phyloP scores from a whole-genome alignment of 2,888 invertebrate species.

The Periphyllus acericola region DNA sequence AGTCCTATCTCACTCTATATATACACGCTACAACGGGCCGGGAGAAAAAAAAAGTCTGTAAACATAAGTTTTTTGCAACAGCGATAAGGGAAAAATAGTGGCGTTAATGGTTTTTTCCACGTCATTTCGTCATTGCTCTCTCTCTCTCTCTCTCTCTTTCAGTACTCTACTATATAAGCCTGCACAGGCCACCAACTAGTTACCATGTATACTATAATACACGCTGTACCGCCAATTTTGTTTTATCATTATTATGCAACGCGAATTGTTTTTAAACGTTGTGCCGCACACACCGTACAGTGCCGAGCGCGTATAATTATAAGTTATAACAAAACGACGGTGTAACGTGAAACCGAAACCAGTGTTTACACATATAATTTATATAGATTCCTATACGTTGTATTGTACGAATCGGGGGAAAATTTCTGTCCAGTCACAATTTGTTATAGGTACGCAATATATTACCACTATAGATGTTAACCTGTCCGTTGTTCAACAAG shows the following conservation, averaged over 20 bases:
- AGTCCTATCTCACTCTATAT: too few relatives aligned
- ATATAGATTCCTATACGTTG: neutral
- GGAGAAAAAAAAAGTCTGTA: neutral
- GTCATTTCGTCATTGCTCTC: too few relatives aligned
- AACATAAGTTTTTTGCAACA: neutral
- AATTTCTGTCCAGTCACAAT: neutral
- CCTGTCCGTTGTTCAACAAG: neutral
- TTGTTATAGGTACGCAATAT: too few relatives aligned
- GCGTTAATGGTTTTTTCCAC: neutral
- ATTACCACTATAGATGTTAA: neutral
- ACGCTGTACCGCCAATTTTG: neutral
- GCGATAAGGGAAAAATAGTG: neutral
- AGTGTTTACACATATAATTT: neutral
- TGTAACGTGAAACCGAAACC: constrained; percentile 1
- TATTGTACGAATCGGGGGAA: neutral
- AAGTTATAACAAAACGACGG: neutral
- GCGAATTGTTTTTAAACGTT: neutral
- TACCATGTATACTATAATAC: neutral
- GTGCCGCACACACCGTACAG: neutral
- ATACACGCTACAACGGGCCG: neutral
- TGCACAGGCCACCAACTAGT: neutral
- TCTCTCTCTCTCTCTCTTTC: neutral
- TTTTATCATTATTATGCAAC: neutral
- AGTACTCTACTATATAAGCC: too few relatives aligned
- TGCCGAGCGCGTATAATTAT: neutral